Evolutionary conservation across 2,797 vertebrate genomes (phyloP), one percentile per base, ranked within the genome.

Genomic region (Hypotaenidia okinawae): DNA sequence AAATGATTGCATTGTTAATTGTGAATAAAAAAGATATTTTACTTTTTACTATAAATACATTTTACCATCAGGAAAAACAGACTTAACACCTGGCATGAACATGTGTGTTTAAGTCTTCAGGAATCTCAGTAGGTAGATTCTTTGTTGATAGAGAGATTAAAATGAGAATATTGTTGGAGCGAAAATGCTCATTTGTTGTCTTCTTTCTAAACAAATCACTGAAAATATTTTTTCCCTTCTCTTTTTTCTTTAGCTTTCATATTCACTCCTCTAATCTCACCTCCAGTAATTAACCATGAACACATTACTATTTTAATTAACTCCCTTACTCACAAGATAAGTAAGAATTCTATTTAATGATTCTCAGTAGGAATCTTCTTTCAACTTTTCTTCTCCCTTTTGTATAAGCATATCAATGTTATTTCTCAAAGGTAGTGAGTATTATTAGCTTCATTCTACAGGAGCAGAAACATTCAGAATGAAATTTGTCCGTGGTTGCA

Each of bases 261-360:
- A 67, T 70, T 83, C 57, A 76, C 18, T 70, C 11, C 16, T 73
- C 24, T 91, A 57, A 87, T 75, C 41, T 94, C 32, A 45, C 49
- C 41, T 94, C 30, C 57, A 73, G 47, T 92, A 89, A 91, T 93
- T 94, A 95, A 93, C 52, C 41, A 47, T 54, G 69, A 95, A 72
- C 80, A 78, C 58, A 64, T 88, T 90, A 58, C 47, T 90, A 52
- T 93, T 95, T 95, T 94, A 93, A 91, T 94, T 95, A 90, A 75
- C 77, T 93, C 51, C 27, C 47, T 91, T 90, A 81, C 24, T 89
- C 54, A 54, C 63, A 83, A 75, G 49, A 72, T 87, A 92, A 94
- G 45, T 70, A 91, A 87, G 67, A 95, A 80, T 87, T 92, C 32
- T 79, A 14, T 87, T 72, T 90, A 76, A 78, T 55, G 51, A 82